Evolutionary conservation across 2,797 vertebrate genomes (phyloP).

Genomic region (Pteropus rufus): DNA sequence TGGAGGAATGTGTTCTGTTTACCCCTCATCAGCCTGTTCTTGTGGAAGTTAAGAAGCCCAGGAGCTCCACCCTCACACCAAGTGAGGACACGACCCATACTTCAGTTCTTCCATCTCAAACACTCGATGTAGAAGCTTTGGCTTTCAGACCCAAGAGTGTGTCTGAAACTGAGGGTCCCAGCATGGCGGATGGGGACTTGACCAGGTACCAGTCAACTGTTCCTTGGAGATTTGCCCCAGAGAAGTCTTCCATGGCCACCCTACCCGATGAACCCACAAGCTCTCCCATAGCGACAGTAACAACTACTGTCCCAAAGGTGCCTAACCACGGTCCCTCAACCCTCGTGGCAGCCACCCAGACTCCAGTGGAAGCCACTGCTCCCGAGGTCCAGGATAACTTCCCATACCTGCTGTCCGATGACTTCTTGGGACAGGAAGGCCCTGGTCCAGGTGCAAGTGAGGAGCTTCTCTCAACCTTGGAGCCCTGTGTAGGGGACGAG

Average conservation of each 20-base stretch:
- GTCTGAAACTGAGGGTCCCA: conserved; percentile 75
- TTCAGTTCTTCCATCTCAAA: conserved; percentile 50
- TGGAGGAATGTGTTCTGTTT: conserved; percentile 61
- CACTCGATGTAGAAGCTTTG: conserved; percentile 15
- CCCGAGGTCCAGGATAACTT: conserved; percentile 55
- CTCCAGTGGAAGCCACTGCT: conserved; percentile 58
- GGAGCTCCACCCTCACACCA: conserved; percentile 39
- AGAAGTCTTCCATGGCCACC: background rate
- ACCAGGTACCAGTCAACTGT: conserved; percentile 59
- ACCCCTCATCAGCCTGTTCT: conserved; percentile 82
- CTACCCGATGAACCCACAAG: conserved; percentile 60
- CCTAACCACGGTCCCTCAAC: conserved; percentile 58
- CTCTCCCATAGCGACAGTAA: conserved; percentile 76
- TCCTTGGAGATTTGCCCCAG: conserved; percentile 57
- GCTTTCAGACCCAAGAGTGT: conserved; percentile 65
- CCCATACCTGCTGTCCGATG: conserved; percentile 70
- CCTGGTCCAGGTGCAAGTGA: conserved; percentile 84
- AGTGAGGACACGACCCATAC: conserved; percentile 67
- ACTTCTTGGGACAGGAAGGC: conserved; percentile 79
- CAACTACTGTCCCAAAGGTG: conserved; percentile 70
- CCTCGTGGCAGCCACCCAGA: conserved; percentile 44
- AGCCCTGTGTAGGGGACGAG: conserved; percentile 83
- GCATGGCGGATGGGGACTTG: conserved; percentile 41
- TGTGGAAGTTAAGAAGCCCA: conserved; percentile 76
- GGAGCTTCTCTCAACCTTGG: conserved; percentile 79